A percentile compares a stretch with the other conserved stretches of the same genome.
phyloP scores from a whole-genome alignment of 1,140 invertebrate species.

The Atopsyche davidsoni region DNA sequence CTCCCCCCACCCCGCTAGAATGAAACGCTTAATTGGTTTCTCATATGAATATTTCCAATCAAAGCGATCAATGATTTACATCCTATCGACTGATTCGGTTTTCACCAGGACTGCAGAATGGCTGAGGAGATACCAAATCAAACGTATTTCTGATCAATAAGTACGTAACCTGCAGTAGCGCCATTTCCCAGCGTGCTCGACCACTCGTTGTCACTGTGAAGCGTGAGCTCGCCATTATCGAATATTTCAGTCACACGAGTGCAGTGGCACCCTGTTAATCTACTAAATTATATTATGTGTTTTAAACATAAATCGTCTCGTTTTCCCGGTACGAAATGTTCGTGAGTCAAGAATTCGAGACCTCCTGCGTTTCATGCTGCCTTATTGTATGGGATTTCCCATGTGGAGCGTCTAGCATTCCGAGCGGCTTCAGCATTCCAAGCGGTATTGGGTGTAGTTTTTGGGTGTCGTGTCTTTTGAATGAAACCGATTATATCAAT shows the following conservation, averaged over 20 bases:
- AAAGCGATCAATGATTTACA: constrained; percentile 30
- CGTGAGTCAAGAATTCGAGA: constrained; percentile 12
- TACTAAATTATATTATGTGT: constrained; percentile 4
- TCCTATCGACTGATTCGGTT: constrained; percentile 32
- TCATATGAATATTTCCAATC: constrained; percentile 21
- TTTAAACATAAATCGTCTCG: constrained; percentile 8
- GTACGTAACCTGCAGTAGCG: no score
- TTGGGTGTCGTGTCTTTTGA: no score
- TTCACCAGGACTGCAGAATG: constrained; percentile 26
- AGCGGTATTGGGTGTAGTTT: no score
- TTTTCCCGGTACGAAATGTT: constrained; percentile 15
- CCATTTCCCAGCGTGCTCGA: not conserved
- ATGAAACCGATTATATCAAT: no score
- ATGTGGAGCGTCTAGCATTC: constrained; percentile 26
- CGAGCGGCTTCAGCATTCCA: constrained; percentile 18
- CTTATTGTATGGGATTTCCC: constrained; percentile 30
- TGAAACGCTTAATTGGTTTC: constrained; percentile 14
- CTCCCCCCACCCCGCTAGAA: no score
- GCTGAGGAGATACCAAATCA: constrained; percentile 26
- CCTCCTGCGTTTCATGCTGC: constrained; percentile 22
- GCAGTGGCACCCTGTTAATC: constrained; percentile 6
- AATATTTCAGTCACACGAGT: no score
- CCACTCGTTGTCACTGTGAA: not conserved
- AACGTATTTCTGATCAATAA: constrained; percentile 29
- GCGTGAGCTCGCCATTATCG: not conserved